A percentile compares a stretch with the other conserved stretches of the same genome.
Evolutionary conservation across 2,797 vertebrate species (phyloP).

Genomic region (Octomys mimax): DNA sequence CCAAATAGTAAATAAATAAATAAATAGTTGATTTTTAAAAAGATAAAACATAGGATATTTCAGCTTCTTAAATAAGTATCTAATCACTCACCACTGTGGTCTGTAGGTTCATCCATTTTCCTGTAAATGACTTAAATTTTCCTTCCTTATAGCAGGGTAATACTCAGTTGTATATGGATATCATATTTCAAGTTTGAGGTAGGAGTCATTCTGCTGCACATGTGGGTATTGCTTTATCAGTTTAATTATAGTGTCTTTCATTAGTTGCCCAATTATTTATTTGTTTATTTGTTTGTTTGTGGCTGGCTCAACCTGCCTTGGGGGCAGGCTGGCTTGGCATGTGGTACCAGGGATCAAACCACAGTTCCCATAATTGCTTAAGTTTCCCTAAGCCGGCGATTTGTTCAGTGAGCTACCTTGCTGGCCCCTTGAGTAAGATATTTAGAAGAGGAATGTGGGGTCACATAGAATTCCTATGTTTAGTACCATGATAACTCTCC

Average conservation of each 20-base stretch:
- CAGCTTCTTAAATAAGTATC: background rate
- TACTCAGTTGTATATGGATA: background rate
- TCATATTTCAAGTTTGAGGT: background rate
- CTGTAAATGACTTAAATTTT: background rate
- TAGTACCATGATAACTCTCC: too few species aligned
- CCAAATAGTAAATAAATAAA: too few species aligned
- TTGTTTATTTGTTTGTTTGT: too few species aligned
- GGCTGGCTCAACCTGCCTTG: too few species aligned
- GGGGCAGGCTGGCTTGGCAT: too few species aligned
- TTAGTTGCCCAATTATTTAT: background rate
- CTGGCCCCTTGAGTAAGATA: background rate
- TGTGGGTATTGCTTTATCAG: background rate
- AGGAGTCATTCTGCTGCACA: background rate
- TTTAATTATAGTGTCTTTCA: background rate
- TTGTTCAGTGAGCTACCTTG: too few species aligned
- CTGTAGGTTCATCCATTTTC: background rate
- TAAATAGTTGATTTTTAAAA: too few species aligned
- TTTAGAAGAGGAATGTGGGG: background rate
- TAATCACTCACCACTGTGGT: background rate
- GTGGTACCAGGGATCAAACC: too few species aligned
- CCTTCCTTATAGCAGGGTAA: background rate
- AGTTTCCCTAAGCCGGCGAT: too few species aligned
- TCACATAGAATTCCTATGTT: background rate
- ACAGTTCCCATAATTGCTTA: too few species aligned
- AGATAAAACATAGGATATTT: background rate